Base-by-base conservation (phyloP, 2,797 vertebrate species). In the Cephalopachus bancanus region DNA sequence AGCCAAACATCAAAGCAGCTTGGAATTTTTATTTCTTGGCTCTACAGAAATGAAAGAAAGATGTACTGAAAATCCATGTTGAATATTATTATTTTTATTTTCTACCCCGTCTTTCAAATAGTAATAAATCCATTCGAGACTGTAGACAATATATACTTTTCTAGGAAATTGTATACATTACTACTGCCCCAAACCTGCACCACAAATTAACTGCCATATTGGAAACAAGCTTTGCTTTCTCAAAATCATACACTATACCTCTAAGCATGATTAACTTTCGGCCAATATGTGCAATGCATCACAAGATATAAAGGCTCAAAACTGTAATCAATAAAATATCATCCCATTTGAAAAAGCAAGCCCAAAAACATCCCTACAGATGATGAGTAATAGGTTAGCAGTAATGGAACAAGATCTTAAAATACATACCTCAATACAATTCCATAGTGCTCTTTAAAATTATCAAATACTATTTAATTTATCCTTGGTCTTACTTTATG, bases 311-410 rank as follows among this genome's bases (percentile, higher is more conserved):
- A 74, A 49, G 19, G 19, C 10, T 92, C 55, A 85, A 89, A 95
- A 93, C 2, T 59, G 2, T 55, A 62, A 72, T 79, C 44, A 79
- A 76, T 37, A 94, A 94, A 93, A 71, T 60, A 24, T 4, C 59
- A 92, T 65, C 37, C 30, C 79, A 86, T 71, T 19, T 91, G 75
- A 94, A 93, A 97, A 96, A 93, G 28, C 55, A 96, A 85, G 55
- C 92, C 51, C 80, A 86, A 57, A 75, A 87, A 22, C 44, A 91
- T 83, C 28, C 26, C 30, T 79, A 51, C 10, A 93, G 26, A 80
- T 59, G 33, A 86, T 16, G 19, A 6, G 28, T 72, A 79, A 84
- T 24, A 20, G 26, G 16, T 15, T 93, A 93, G 49, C 0, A 93
- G 67, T 14, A 17, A 62, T 5, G 84, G 55, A 79, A 71, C 15